Evolutionary conservation across 2,113 vertebrate species (phyloP).

Genomic region (Carlito syrichta): DNA sequence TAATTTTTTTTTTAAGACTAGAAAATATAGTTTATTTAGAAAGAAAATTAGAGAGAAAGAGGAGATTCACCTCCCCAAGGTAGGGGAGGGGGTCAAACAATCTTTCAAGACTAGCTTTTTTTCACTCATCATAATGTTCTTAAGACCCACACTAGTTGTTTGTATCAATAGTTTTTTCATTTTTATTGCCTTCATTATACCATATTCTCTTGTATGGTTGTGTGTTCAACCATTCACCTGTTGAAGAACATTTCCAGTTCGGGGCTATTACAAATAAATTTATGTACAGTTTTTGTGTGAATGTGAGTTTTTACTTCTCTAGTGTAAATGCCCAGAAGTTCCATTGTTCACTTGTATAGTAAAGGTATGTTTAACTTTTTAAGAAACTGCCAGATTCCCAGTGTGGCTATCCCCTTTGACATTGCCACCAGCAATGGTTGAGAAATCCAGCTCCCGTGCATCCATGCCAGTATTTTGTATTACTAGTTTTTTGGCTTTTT

Average conservation of each 20-base stretch:
- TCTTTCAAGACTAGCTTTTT: not conserved
- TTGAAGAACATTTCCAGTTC: not conserved
- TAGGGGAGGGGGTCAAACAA: too few relatives aligned
- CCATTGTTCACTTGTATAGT: not conserved
- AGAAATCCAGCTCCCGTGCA: not conserved
- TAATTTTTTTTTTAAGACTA: too few relatives aligned
- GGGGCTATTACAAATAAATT: not conserved
- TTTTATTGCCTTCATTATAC: too few relatives aligned
- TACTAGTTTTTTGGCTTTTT: not conserved
- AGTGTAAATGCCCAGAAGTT: not conserved
- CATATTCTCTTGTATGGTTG: not conserved
- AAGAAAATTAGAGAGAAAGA: too few relatives aligned
- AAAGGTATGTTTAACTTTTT: not conserved
- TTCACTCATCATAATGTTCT: not conserved
- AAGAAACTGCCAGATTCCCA: not conserved
- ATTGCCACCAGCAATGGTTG: not conserved
- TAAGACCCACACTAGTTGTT: not conserved
- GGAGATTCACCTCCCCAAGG: too few relatives aligned
- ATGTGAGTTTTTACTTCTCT: not conserved
- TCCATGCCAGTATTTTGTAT: not conserved
- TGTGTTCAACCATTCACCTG: not conserved
- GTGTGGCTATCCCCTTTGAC: not conserved
- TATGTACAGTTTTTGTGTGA: not conserved
- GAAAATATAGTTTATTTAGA: too few relatives aligned
- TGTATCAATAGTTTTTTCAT: not conserved